phyloP scores from a whole-genome alignment of 2,888 invertebrate genomes.

The Pteria penguin region DNA sequence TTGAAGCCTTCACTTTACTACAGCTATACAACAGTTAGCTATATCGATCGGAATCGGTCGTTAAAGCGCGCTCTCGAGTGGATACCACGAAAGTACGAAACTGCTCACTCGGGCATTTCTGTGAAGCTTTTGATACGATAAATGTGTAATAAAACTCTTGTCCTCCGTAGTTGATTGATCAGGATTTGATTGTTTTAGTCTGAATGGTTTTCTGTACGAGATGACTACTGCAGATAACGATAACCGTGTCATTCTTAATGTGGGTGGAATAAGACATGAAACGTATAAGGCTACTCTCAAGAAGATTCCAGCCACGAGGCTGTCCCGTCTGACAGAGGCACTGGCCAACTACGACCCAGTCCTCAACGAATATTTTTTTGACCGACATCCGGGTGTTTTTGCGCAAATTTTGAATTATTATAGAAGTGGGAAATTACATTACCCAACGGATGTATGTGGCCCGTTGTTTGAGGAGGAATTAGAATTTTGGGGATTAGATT shows the following conservation, averaged over 20 bases:
- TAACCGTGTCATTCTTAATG: conserved; percentile 98
- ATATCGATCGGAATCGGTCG: too few species aligned
- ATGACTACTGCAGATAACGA: conserved; percentile 82
- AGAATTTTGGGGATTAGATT: conserved; percentile 99
- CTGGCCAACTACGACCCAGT: conserved; percentile 99
- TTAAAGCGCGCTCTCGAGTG: too few species aligned
- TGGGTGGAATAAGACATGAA: conserved; percentile 96
- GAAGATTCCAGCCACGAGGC: conserved; percentile 97
- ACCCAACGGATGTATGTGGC: conserved; percentile 99
- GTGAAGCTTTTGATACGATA: too few species aligned
- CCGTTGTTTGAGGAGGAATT: conserved; percentile 99
- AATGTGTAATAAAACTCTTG: too few species aligned
- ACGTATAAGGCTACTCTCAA: conserved; percentile 88
- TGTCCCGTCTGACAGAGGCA: conserved; percentile 96
- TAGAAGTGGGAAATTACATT: conserved; percentile 98
- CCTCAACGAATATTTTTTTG: conserved; percentile 99
- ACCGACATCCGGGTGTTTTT: conserved; percentile 95
- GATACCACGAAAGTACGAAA: too few species aligned
- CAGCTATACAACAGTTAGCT: too few species aligned
- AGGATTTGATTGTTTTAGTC: too few species aligned
- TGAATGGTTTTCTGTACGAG: neutral
- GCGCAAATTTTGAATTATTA: conserved; percentile 97
- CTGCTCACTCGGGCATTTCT: too few species aligned
- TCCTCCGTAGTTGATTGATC: too few species aligned
- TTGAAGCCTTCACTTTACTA: too few species aligned